phyloP scores from a whole-genome alignment of 2,888 invertebrate genomes.

The Eristalis arbustorum region DNA sequence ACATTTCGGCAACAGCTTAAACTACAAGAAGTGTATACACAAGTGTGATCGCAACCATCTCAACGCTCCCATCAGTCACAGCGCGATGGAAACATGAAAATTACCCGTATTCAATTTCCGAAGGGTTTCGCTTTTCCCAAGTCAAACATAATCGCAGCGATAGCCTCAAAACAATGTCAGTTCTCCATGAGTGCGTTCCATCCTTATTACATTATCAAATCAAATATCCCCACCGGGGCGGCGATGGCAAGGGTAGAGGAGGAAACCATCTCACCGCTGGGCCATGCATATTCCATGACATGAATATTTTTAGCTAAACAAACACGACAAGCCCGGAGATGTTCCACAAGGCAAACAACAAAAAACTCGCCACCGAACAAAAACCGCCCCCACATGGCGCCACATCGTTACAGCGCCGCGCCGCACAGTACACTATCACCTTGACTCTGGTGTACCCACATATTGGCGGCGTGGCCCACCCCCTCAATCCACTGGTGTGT shows the following conservation, averaged over 20 bases:
- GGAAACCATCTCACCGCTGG: conserved; percentile 1
- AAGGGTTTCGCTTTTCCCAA: background rate
- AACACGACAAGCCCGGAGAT: background rate
- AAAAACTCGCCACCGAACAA: background rate
- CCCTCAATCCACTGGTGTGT: conserved; percentile 12
- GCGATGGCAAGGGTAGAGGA: no score
- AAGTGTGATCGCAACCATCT: background rate
- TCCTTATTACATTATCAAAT: conserved; percentile 9
- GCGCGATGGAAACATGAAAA: background rate
- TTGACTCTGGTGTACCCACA: background rate
- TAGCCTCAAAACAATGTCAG: background rate
- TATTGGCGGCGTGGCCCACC: background rate
- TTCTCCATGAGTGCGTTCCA: background rate
- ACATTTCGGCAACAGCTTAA: background rate
- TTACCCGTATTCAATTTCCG: background rate
- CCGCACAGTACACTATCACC: conserved; percentile 13
- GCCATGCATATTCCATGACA: conserved; percentile 6
- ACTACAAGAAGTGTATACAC: background rate
- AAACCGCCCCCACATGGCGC: background rate
- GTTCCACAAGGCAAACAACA: conserved; percentile 4
- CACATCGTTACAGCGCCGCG: background rate
- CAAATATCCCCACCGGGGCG: background rate
- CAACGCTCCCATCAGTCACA: background rate
- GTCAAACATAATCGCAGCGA: background rate
- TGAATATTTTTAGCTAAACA: conserved; percentile 23